These are phyloP conservation scores for Ceratitis capitata DNA, from an alignment of 1,140 invertebrate genomes.

Conservation along the genomic window DNA sequence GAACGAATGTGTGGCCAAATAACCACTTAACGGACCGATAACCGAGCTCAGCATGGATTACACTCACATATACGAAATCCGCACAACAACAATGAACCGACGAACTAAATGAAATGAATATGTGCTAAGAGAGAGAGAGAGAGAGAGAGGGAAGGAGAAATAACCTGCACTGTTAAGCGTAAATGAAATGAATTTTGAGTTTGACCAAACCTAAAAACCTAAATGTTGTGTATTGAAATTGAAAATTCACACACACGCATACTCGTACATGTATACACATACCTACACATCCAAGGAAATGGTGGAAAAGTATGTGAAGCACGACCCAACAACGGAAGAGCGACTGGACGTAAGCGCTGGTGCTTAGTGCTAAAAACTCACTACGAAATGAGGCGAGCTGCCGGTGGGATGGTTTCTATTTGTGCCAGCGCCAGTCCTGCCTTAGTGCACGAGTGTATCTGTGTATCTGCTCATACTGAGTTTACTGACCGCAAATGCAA, in stretches of 20 bases:
- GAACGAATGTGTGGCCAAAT: neutral
- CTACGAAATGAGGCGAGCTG: conserved; percentile 18
- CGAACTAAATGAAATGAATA: neutral
- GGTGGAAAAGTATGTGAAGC: neutral
- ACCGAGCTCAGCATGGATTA: neutral
- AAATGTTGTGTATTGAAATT: conserved; percentile 33
- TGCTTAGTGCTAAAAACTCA: neutral
- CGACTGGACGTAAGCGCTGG: neutral
- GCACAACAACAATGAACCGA: neutral
- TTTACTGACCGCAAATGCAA: conserved; percentile 35
- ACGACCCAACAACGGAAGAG: too few relatives aligned
- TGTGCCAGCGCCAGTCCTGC: neutral
- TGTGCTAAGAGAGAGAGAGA: too few relatives aligned
- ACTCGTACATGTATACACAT: too few relatives aligned
- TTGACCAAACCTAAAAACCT: conserved; percentile 27
- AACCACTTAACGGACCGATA: conserved; percentile 3
- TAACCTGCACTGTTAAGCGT: neutral
- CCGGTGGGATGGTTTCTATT: too few relatives aligned
- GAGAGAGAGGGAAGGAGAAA: too few relatives aligned
- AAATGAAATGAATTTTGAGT: conserved; percentile 32
- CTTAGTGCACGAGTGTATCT: neutral
- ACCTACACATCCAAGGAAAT: neutral
- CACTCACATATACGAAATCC: neutral
- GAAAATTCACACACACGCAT: too few relatives aligned
- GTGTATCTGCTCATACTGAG: neutral